A percentile compares a stretch with the other conserved stretches of the same genome.
phyloP scores from a whole-genome alignment of 1,140 invertebrate species.

The Cylas formicarius region DNA sequence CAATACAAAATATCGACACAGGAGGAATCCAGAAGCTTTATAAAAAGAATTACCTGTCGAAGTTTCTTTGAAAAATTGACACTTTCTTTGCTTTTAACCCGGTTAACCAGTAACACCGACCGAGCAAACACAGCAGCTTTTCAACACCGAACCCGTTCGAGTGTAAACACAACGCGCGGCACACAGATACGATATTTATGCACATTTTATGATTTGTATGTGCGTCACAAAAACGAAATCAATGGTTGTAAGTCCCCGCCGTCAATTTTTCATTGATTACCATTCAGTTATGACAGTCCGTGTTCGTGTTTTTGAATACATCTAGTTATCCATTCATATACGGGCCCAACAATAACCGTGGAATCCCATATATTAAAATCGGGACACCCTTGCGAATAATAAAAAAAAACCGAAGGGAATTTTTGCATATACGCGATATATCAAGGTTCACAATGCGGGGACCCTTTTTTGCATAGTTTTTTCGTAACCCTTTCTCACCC shows the following conservation, averaged over 20 bases:
- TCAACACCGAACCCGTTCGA: slow-evolving; percentile 13
- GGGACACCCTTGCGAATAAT: slow-evolving; percentile 23
- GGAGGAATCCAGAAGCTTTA: too few species aligned
- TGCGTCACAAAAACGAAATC: slow-evolving; percentile 25
- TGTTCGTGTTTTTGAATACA: slow-evolving; percentile 42
- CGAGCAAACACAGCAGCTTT: too few species aligned
- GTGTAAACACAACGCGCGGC: slow-evolving; percentile 16
- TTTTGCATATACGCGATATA: slow-evolving; percentile 39
- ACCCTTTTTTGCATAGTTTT: slow-evolving; percentile 44
- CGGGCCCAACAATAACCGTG: slow-evolving; percentile 34
- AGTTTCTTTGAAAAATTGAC: too few species aligned
- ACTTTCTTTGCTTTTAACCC: too few species aligned
- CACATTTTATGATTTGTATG: slow-evolving; percentile 30
- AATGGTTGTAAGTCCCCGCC: slow-evolving; percentile 29
- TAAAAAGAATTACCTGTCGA: too few species aligned
- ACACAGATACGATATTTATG: slow-evolving; percentile 29
- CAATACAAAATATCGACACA: too few species aligned
- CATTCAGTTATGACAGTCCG: slow-evolving; percentile 43
- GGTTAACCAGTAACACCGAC: too few species aligned
- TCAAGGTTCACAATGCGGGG: slow-evolving; percentile 35
- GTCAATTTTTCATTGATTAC: slow-evolving; percentile 43
- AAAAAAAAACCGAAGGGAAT: slow-evolving; percentile 19
- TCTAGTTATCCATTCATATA: slow-evolving; percentile 43
- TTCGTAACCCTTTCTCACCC: slow-evolving; percentile 39
- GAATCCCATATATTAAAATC: slow-evolving; percentile 37